A percentile compares a stretch with the other conserved stretches of the same genome.
phyloP scores from a whole-genome alignment of 2,113 vertebrate species.

The Todiramphus chloris region DNA sequence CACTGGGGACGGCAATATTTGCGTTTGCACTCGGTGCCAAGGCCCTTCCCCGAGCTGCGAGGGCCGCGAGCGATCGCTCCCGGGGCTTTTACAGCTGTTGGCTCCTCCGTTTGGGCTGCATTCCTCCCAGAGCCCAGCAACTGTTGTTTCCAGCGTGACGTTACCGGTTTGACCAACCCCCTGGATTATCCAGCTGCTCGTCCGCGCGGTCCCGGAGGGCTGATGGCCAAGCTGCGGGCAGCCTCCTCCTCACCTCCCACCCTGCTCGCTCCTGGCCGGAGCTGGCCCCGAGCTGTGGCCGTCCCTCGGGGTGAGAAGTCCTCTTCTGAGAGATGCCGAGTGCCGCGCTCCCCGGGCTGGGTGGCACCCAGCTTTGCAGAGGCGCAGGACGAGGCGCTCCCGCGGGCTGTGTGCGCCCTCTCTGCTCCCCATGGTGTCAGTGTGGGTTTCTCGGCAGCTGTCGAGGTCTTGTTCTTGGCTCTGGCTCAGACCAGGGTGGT shows the following conservation, averaged over 20 bases:
- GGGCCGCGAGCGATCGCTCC: background rate
- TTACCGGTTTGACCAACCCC: background rate
- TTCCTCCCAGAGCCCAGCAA: background rate
- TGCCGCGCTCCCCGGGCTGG: background rate
- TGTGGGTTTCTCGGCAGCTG: background rate
- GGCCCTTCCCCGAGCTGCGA: background rate
- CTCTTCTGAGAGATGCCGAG: fast-evolving
- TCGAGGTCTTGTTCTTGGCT: background rate
- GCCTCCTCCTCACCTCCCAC: background rate
- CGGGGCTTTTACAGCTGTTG: constrained; percentile 44
- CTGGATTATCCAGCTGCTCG: background rate
- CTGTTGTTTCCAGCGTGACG: background rate
- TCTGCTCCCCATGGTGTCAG: background rate
- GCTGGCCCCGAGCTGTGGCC: background rate
- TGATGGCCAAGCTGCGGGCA: background rate
- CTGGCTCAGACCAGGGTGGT: background rate
- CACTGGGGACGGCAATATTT: constrained; percentile 53
- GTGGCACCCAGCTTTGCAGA: background rate
- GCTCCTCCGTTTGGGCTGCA: background rate
- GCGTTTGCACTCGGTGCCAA: constrained; percentile 15
- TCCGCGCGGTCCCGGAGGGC: background rate
- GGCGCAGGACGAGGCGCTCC: background rate
- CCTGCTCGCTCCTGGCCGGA: background rate
- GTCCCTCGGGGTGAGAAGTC: background rate
- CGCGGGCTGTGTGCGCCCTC: background rate